phyloP scores from a whole-genome alignment of 2,888 invertebrate species.

The Matsumyia berberina region DNA sequence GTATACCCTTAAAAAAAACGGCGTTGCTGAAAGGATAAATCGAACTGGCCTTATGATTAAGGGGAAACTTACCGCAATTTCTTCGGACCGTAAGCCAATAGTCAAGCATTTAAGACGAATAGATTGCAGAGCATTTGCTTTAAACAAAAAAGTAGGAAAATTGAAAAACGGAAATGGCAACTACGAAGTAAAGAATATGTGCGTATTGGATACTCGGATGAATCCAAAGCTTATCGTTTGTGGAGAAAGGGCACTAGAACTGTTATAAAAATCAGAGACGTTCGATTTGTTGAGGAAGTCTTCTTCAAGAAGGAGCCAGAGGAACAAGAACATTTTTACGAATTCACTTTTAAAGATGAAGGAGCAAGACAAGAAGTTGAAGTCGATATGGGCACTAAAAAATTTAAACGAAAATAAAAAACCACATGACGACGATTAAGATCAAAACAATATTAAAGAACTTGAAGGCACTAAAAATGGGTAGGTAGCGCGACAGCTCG shows the following conservation, averaged over 20 bases:
- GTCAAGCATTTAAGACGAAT: conserved; percentile 35
- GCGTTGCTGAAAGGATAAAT: neutral
- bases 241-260: conserved; percentile 11
- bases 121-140: conserved; percentile 43
- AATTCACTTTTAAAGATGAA: neutral
- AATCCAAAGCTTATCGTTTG: conserved; percentile 25
- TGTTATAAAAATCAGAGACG: conserved; percentile 35
- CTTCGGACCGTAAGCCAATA: conserved; percentile 10
- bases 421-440: no score
- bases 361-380: no score
- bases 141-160: conserved; percentile 35
- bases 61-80: neutral
- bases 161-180: conserved; percentile 28
- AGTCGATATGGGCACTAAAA: no score
- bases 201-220: conserved; percentile 17
- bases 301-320: neutral
- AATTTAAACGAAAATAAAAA: no score
- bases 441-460: no score
- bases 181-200: conserved; percentile 20
- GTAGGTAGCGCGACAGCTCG: no score
- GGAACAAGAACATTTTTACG: neutral
- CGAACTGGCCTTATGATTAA: neutral
- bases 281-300: conserved; percentile 17
- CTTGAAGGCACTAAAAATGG: no score
- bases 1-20: neutral